Percentiles rank a stretch among this genome's conserved stretches.
These are phyloP conservation scores for Sceloporus undulatus DNA, from an alignment of 2,113 vertebrate genomes.

Conservation along the genomic window DNA sequence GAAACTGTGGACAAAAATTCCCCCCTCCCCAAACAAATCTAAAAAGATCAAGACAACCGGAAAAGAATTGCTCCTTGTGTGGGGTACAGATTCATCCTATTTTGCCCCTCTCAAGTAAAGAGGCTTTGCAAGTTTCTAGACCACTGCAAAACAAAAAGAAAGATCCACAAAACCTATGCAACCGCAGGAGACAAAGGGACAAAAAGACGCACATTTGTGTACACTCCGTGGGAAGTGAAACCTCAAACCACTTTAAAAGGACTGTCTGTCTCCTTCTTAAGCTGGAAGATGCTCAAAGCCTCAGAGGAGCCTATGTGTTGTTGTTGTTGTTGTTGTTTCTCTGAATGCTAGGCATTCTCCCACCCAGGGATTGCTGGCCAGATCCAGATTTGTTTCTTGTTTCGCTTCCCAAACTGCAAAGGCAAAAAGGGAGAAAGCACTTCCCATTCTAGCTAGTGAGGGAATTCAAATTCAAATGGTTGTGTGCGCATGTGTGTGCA, in stretches of 20 bases:
- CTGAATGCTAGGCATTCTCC: neutral
- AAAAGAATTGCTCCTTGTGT: too few relatives aligned
- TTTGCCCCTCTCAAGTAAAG: neutral
- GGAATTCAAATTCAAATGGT: too few relatives aligned
- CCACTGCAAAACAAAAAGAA: neutral
- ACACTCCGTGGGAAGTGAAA: neutral
- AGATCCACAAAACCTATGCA: neutral
- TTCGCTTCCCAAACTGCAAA: neutral
- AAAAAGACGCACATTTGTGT: too few relatives aligned
- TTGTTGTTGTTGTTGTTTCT: too few relatives aligned
- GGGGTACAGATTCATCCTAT: too few relatives aligned
- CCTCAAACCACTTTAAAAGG: neutral
- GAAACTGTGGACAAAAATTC: too few relatives aligned
- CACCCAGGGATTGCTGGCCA: neutral
- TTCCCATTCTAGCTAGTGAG: neutral
- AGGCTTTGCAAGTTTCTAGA: neutral
- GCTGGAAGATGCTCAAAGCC: neutral
- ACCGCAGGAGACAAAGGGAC: neutral
- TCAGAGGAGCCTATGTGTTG: too few relatives aligned
- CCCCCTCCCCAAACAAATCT: neutral
- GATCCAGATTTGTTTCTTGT: neutral
- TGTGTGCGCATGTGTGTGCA: neutral
- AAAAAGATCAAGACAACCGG: neutral
- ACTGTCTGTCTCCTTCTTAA: neutral
- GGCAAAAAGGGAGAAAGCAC: neutral